phyloP scores from a whole-genome alignment of 92 coral and sea anemone genomes.

The Palythoa heliodiscus region DNA sequence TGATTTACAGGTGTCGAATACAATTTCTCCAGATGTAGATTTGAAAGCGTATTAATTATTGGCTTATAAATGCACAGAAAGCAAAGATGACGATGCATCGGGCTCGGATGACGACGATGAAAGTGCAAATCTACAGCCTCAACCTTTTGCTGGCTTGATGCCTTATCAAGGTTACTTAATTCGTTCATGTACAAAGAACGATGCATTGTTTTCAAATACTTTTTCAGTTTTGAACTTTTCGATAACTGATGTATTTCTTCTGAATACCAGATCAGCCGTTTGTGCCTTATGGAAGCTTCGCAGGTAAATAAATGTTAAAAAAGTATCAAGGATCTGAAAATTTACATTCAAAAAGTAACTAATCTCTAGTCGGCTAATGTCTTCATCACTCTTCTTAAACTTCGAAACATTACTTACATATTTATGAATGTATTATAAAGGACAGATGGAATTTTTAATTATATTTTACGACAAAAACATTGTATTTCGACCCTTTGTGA shows the following conservation, averaged over 20 bases:
- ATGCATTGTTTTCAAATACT: background rate
- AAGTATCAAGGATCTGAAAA: background rate
- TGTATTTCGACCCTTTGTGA: no score
- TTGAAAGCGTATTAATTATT: background rate
- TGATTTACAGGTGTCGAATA: background rate
- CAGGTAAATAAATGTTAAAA: constrained; percentile 14
- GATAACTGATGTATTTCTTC: constrained; percentile 4
- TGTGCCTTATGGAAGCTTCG: constrained; percentile 11
- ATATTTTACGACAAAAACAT: no score
- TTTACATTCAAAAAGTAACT: background rate
- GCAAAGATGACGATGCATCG: constrained; percentile 4
- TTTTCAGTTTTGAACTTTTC: background rate
- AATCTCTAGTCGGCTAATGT: background rate
- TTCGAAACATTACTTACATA: no score
- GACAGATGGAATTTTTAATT: no score
- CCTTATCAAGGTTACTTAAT: constrained; percentile 39
- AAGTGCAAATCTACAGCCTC: background rate
- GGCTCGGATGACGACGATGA: constrained; percentile 23
- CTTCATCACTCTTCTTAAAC: no score
- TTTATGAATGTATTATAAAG: no score
- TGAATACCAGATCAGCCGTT: constrained; percentile 10
- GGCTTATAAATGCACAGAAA: constrained; percentile 18
- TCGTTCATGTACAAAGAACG: background rate
- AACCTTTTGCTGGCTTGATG: constrained; percentile 5
- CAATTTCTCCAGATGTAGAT: background rate